Base-by-base conservation (phyloP, 2,888 invertebrate genomes). In the Plagiodera versicolora region DNA sequence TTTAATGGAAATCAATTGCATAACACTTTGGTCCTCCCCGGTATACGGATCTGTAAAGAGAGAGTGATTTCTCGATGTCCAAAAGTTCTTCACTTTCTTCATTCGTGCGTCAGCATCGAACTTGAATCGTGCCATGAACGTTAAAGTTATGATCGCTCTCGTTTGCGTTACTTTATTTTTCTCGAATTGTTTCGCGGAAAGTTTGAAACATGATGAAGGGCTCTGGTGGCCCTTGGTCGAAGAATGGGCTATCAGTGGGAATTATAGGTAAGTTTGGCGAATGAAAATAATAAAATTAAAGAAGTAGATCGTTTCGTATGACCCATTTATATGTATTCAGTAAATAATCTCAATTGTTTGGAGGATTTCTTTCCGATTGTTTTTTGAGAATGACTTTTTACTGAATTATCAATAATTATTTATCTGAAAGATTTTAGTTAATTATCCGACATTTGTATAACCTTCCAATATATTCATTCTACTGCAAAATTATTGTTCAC, bases 151-250 rank as follows among this genome's bases (percentile, higher is more conserved):
- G 55, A 50, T 56, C 60, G 17, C 32, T 45, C 28, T 53, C 44
- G 14, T 61, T 55, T 30, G 62, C 16, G 55, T 53, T 39, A 44
- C 55, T 54, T 64, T 57, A 16, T 9, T 66, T 63, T 60, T 70
- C 52, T 62, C 61, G 8, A 69, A 68, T 53, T 45, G 49, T 24
- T n/a, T 47, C 20, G 44, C 51, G 32, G 61, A 61, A 51, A 62
- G 74, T 67, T 70, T 74, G 69, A 72, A 72, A 6, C 77, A 75
- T 59, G 66, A 74, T 9, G 84, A 72, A 32, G 75, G 83, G 0
- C 82, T 85, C 50, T 89, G 88, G 87, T 83, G 86, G 66, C 80
- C 83, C 17, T 78, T 86, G 72, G 80, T 89, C 48, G 87, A 87
- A 79, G 85, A 88, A 70, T 89, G 88, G 85, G 84, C 86, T 4